Conservation (phyloP, 2,797 vertebrate genomes). For the Phataginus tricuspis region DNA sequence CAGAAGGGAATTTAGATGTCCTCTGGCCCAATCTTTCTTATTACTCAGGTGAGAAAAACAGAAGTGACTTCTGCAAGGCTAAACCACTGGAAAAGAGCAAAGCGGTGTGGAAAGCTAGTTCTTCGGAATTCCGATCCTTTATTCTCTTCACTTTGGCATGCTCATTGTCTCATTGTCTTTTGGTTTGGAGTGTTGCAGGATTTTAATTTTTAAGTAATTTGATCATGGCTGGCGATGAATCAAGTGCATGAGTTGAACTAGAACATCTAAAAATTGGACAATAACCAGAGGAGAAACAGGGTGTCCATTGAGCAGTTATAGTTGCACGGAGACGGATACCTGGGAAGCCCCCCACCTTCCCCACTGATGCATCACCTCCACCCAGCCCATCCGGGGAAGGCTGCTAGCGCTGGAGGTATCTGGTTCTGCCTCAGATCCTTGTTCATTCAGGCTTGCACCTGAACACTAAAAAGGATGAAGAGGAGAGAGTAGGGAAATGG, state of each 20-base stretch:
- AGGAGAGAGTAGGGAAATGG: not conserved
- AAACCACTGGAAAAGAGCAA: not conserved
- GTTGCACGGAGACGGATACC: not conserved
- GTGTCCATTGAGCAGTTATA: not conserved
- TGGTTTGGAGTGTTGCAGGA: not conserved
- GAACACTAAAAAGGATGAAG: not conserved
- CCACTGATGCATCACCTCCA: accelerated
- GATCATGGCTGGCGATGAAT: not conserved
- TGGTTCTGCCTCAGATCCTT: not conserved
- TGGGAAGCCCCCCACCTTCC: accelerated
- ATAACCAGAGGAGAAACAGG: not conserved
- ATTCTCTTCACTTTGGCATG: not conserved
- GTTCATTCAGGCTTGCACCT: not conserved
- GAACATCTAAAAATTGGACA: not conserved
- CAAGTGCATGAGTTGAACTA: not conserved
- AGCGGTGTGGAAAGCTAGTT: not conserved
- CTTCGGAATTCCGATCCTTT: not conserved
- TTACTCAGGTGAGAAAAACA: not conserved
- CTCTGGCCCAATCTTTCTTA: not conserved
- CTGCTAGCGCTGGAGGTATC: not conserved
- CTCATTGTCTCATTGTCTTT: not conserved
- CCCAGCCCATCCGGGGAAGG: not conserved
- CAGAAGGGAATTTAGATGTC: not conserved
- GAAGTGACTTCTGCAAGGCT: not conserved
- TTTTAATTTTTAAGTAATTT: slow-evolving; percentile 39